Evolutionary conservation across 2,797 vertebrate genomes (phyloP).

Genomic region (Dryobates pubescens): DNA sequence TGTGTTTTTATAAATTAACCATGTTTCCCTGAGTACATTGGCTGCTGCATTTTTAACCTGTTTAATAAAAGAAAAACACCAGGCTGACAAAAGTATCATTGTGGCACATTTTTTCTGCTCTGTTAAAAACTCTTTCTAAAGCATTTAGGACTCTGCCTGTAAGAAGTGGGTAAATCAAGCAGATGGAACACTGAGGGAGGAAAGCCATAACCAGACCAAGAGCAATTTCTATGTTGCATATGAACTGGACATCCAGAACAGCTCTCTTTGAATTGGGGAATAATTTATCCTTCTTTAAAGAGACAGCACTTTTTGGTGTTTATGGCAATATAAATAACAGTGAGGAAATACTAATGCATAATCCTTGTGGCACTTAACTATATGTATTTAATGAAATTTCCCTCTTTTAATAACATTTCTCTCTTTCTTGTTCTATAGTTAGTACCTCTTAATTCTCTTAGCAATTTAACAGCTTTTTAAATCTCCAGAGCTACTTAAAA

Average conservation of each 20-base stretch:
- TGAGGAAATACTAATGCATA: not conserved
- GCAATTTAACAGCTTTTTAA: not conserved
- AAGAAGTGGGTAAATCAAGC: not conserved
- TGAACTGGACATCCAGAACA: not conserved
- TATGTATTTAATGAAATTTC: not conserved
- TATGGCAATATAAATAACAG: not conserved
- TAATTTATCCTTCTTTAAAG: not conserved
- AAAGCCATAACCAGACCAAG: not conserved
- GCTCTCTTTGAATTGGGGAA: not conserved
- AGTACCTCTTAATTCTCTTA: not conserved
- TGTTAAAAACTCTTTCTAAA: not conserved
- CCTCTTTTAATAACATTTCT: not conserved
- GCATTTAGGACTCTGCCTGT: not conserved
- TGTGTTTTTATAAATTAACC: slow-evolving; percentile 99
- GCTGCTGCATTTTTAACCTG: slow-evolving; percentile 99
- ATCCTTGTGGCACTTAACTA: not conserved
- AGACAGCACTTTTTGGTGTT: not conserved
- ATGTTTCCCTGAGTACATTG: slow-evolving; percentile 99
- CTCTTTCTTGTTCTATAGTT: not conserved
- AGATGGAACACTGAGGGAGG: not conserved
- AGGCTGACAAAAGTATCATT: slow-evolving; percentile 22
- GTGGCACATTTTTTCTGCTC: not conserved
- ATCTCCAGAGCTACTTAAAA: not conserved
- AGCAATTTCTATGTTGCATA: not conserved
- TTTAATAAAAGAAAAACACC: slow-evolving; percentile 65